phyloP scores from a whole-genome alignment of 2,888 invertebrate species.

The Belgica antarctica region DNA sequence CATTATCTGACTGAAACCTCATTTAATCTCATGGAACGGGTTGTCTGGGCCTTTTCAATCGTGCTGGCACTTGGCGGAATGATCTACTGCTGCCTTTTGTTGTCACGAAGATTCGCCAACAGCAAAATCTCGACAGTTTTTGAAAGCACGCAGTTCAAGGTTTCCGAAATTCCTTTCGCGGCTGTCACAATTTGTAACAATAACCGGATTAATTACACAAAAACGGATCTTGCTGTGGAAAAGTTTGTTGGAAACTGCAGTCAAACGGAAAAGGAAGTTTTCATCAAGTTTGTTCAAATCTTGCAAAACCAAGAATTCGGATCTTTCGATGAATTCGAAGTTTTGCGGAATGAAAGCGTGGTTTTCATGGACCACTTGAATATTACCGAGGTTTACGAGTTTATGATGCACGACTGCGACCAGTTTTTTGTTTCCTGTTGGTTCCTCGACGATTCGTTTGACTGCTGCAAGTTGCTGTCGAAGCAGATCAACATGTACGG shows the following conservation, averaged over 20 bases:
- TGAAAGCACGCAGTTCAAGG: slow-evolving; percentile 33
- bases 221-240: background rate
- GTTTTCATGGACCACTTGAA: slow-evolving; percentile 16
- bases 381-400: slow-evolving; percentile 19
- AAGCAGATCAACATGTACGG: slow-evolving; percentile 50
- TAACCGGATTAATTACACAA: slow-evolving; percentile 37
- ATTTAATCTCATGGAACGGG: background rate
- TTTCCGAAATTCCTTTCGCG: slow-evolving; percentile 40
- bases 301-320: slow-evolving; percentile 40
- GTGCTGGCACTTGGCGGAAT: background rate
- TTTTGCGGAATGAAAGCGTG: background rate
- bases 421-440: slow-evolving; percentile 49
- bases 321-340: slow-evolving; percentile 40
- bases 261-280: background rate
- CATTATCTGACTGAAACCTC: slow-evolving; percentile 26
- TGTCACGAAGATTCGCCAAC: background rate
- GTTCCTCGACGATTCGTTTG: slow-evolving; percentile 49
- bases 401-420: slow-evolving; percentile 46
- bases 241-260: slow-evolving; percentile 18
- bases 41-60: slow-evolving; percentile 19
- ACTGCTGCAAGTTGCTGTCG: slow-evolving; percentile 51
- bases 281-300: slow-evolving; percentile 22
- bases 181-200: slow-evolving; percentile 34
- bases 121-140: slow-evolving; percentile 39
- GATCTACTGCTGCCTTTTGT: slow-evolving; percentile 14